Evolutionary conservation across 2,888 invertebrate species (phyloP).

Genomic region (Tetragonula carbonaria): DNA sequence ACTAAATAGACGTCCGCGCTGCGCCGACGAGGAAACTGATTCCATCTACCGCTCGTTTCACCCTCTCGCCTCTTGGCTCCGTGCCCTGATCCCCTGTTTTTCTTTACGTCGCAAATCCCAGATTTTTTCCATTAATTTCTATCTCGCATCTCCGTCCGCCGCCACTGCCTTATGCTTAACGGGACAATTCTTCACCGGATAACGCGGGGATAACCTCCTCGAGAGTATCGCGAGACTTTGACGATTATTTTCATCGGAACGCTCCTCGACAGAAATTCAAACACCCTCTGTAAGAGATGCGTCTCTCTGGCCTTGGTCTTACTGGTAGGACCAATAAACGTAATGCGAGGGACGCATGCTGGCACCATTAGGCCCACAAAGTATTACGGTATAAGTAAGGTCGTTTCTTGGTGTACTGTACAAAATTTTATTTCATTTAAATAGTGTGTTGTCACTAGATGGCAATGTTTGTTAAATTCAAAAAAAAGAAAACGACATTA

Average conservation of each 20-base stretch:
- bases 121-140: constrained; percentile 65
- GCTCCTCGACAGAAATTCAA: no score
- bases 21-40: constrained; percentile 65
- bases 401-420: no score
- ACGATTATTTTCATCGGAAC: not conserved
- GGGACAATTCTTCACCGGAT: not conserved
- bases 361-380: no score
- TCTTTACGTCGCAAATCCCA: constrained; percentile 40
- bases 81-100: constrained; percentile 50
- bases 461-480: no score
- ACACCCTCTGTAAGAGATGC: no score
- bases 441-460: no score
- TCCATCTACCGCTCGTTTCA: constrained; percentile 40
- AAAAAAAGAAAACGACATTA: no score
- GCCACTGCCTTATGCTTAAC: not conserved
- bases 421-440: no score
- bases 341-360: no score
- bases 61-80: constrained; percentile 41
- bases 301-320: no score
- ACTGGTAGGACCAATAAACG: no score
- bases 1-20: constrained; percentile 66
- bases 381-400: no score
- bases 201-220: not conserved
- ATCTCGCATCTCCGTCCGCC: not conserved
- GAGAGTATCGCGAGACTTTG: not conserved